phyloP scores from a whole-genome alignment of 1,140 invertebrate species.

The Carposina sasakii region DNA sequence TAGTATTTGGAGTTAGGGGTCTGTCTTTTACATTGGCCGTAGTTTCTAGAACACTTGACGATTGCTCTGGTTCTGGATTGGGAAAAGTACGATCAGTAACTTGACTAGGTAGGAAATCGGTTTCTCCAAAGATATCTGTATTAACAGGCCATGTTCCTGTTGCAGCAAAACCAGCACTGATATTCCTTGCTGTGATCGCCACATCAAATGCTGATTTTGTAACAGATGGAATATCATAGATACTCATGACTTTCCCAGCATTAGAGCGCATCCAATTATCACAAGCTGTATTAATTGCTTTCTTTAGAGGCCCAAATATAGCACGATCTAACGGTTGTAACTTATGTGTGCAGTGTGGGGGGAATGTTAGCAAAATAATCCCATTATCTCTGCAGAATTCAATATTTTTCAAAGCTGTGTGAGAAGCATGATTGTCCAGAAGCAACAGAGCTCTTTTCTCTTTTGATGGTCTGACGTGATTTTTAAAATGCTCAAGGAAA shows the following conservation, averaged over 20 bases:
- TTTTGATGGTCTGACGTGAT: conserved; percentile 9
- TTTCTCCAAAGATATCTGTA: conserved; percentile 45
- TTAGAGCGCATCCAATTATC: conserved; percentile 15
- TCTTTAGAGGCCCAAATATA: conserved; percentile 14
- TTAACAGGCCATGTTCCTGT: conserved; percentile 59
- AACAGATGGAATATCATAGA: conserved; percentile 12
- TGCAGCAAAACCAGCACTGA: conserved; percentile 52
- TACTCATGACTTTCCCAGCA: conserved; percentile 10
- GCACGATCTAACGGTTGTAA: conserved; percentile 12
- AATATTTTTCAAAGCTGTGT: conserved; percentile 1
- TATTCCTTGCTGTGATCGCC: conserved; percentile 53
- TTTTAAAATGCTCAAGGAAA: conserved; percentile 16
- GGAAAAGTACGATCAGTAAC: conserved; percentile 33
- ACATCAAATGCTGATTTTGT: conserved; percentile 14
- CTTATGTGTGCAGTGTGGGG: neutral
- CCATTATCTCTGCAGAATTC: neutral
- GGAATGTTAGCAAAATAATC: neutral
- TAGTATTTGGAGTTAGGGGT: too few relatives aligned
- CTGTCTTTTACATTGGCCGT: too few relatives aligned
- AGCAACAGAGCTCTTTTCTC: conserved; percentile 4
- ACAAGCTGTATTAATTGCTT: conserved; percentile 11
- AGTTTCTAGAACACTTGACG: too few relatives aligned
- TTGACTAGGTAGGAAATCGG: conserved; percentile 43
- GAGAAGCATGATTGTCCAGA: conserved; percentile 12
- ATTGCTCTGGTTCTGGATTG: too few relatives aligned